phyloP scores from a whole-genome alignment of 2,888 invertebrate species.

The Lumbricus terrestris region DNA sequence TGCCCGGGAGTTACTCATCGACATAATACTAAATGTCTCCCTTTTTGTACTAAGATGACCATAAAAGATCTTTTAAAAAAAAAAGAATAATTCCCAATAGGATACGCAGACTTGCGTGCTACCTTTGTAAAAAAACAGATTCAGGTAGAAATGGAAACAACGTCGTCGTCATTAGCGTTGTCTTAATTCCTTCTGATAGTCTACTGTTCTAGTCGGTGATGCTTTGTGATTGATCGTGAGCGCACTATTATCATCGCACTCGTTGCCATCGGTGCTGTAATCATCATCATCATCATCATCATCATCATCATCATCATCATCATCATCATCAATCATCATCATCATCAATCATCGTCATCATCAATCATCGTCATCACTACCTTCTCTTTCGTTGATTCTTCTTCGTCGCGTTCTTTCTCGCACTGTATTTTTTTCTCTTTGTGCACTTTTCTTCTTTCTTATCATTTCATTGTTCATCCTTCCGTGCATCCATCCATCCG shows the following conservation, averaged over 20 bases:
- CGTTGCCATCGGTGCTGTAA: neutral
- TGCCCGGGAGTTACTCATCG: neutral
- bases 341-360: too few relatives aligned
- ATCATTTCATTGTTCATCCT: too few relatives aligned
- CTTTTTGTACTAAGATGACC: neutral
- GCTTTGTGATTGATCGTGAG: neutral
- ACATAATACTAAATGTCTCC: neutral
- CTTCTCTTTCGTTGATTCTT: too few relatives aligned
- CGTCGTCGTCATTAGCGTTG: neutral
- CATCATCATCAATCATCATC: too few relatives aligned
- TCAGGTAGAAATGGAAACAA: neutral
- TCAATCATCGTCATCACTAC: too few relatives aligned
- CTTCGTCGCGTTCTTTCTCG: too few relatives aligned
- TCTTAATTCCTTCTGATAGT: too few relatives aligned
- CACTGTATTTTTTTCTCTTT: too few relatives aligned
- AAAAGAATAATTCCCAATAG: neutral
- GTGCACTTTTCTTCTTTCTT: too few relatives aligned
- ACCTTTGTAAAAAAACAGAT: neutral
- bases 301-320: too few relatives aligned
- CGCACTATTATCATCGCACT: neutral
- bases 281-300: neutral
- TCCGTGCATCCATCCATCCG: too few relatives aligned
- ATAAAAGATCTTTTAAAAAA: neutral
- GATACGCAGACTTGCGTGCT: neutral
- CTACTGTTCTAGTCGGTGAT: neutral